Conservation (phyloP, 2,113 vertebrate genomes). For the Labeo rohita region DNA sequence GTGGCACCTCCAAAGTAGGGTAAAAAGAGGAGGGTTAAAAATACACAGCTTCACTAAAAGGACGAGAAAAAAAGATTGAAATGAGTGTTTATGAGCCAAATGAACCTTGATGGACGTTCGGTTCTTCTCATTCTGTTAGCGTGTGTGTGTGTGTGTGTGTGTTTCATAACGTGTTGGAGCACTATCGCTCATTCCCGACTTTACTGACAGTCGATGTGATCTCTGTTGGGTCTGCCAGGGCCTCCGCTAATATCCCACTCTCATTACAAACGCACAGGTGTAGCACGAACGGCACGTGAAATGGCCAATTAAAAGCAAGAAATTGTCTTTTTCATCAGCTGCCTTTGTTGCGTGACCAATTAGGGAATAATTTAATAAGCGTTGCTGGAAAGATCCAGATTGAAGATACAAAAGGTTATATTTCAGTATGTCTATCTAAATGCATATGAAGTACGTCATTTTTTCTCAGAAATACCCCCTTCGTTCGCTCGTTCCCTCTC, state of each 20-base stretch:
- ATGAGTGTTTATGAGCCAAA: conserved; percentile 47
- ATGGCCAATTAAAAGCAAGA: conserved; percentile 94
- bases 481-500: conserved; percentile 16
- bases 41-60: conserved; percentile 45
- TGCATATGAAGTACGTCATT: conserved; percentile 72
- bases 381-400: conserved; percentile 84
- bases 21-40: conserved; percentile 49
- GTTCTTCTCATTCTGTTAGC: conserved; percentile 16
- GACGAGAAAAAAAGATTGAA: conserved; percentile 31
- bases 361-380: conserved; percentile 92
- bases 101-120: conserved; percentile 46
- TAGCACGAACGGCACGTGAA: conserved; percentile 87
- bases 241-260: conserved; percentile 87
- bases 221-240: conserved; percentile 87
- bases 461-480: conserved; percentile 49
- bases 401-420: conserved; percentile 88
- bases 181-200: conserved; percentile 45
- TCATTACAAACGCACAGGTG: conserved; percentile 93
- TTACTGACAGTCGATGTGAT: conserved; percentile 76
- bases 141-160: conserved; percentile 29
- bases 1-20: conserved; percentile 64
- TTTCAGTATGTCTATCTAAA: conserved; percentile 80
- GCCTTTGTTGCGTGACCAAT: conserved; percentile 92
- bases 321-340: conserved; percentile 94
- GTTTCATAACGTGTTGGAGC: conserved; percentile 31